These are phyloP conservation scores for Lateolabrax maculatus DNA, from an alignment of 2,797 vertebrate species.

Conservation along the genomic window DNA sequence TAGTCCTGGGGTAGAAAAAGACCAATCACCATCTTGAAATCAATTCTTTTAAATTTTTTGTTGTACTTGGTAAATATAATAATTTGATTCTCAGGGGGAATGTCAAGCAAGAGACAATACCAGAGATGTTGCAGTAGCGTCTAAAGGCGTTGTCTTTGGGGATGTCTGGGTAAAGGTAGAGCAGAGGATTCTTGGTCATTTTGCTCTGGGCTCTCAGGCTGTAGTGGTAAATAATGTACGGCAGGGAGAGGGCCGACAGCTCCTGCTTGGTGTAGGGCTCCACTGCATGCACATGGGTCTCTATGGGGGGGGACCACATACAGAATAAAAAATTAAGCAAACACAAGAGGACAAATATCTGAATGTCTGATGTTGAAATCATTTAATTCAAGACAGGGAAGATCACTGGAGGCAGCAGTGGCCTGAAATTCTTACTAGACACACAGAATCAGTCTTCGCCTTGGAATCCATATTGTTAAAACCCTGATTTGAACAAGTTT, in stretches of 20 bases:
- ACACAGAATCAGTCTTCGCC: neutral
- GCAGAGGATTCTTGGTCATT: constrained; percentile 88
- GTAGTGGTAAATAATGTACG: constrained; percentile 89
- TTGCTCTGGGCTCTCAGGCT: constrained; percentile 86
- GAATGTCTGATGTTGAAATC: neutral
- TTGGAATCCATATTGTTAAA: neutral
- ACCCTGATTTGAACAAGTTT: neutral
- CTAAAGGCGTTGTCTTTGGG: constrained; percentile 90
- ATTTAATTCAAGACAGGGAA: neutral
- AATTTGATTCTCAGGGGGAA: neutral
- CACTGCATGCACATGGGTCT: constrained; percentile 86
- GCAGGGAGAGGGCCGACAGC: constrained; percentile 84
- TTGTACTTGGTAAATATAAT: neutral
- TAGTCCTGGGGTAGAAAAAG: too few relatives aligned
- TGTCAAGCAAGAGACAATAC: constrained; percentile 38
- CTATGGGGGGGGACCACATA: constrained; percentile 38
- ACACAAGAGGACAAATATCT: neutral
- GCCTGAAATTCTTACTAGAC: neutral
- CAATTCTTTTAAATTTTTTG: too few relatives aligned
- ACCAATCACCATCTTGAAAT: too few relatives aligned
- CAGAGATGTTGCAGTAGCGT: constrained; percentile 85
- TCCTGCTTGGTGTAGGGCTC: constrained; percentile 92
- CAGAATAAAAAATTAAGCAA: neutral
- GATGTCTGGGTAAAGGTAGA: constrained; percentile 91
- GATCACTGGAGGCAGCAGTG: neutral